Base-by-base conservation (phyloP, 2,113 vertebrate species). In the Eupsittula cactorum region DNA sequence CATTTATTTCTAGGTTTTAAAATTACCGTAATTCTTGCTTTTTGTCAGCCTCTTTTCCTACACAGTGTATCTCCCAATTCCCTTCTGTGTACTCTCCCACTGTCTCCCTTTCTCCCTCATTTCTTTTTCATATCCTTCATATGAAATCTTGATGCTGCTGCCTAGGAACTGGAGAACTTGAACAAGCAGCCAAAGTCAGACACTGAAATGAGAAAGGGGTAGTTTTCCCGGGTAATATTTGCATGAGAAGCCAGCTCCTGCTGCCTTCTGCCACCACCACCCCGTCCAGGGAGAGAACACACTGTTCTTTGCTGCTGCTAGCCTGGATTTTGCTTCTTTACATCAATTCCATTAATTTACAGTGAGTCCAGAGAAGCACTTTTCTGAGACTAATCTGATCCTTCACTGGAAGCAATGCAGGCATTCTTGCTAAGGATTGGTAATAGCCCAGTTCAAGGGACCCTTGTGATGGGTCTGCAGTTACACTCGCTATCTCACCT, bases 61-160 rank as follows among this genome's bases (percentile, higher is more conserved):
- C 2, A 2, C 1, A 3, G 4, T 5, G 0, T 37, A 16, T 33
- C 3, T 92, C 86, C 4, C 33, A 73, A 0, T 49, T 86, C 18
- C 65, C 17, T 86, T 13, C 20, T 21, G 2, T 44, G 44, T 69
- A 71, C 19, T 88, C 16, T 75, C 9, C 20, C 35, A 23, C 7
- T 42, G 15, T 53, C 18, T 69, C 16, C 1, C 49, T 52, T 11
- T 64, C 25, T 75, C 3, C 16, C 16, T 87, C 8, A 28, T 74
- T 70, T 89, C 3, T 82, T 52, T 74, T 64, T 57, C 17, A 35
- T 70, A 27, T 12, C 11, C 31, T 75, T 88, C 25, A 11, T 39
- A 44, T 7, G 33, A 71, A 62, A 17, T 25, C n/a, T 59, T 49
- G 33, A 35, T 81, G 27, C 7, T 24, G 71, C 31, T 89, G 42